Percentiles rank a stretch among this genome's conserved stretches.
These are phyloP conservation scores for Sciurus niger DNA, from an alignment of 2,113 vertebrate genomes.

Conservation along the genomic window DNA sequence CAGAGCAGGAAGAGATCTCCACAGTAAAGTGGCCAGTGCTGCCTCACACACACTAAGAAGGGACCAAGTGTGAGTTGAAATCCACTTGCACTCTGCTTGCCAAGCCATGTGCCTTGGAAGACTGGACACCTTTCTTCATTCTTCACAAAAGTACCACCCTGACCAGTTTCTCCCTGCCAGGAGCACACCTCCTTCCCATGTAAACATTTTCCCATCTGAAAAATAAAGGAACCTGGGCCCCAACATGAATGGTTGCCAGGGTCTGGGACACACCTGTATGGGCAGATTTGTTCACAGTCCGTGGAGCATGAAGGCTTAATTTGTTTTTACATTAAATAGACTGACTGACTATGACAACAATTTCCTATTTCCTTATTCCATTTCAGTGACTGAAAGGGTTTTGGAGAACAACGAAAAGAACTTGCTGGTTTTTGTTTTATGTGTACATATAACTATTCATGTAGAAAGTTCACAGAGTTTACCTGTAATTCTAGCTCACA, in stretches of 20 bases:
- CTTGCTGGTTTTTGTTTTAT: background rate
- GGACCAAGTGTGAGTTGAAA: fast-evolving
- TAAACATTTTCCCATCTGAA: background rate
- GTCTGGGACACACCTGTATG: background rate
- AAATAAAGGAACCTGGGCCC: background rate
- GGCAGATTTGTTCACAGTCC: background rate
- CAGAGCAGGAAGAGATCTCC: background rate
- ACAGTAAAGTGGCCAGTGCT: background rate
- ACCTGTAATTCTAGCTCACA: constrained; percentile 36
- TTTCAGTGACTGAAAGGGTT: constrained; percentile 22
- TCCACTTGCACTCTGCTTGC: background rate
- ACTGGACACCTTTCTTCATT: background rate
- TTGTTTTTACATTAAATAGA: constrained; percentile 31
- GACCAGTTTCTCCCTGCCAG: background rate
- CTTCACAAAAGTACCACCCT: background rate
- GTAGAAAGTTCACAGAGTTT: constrained; percentile 62
- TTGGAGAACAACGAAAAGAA: background rate
- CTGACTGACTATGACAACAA: background rate
- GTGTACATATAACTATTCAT: background rate
- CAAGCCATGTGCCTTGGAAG: background rate
- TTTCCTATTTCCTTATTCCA: constrained; percentile 19
- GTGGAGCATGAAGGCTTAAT: constrained; percentile 12
- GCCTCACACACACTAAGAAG: background rate
- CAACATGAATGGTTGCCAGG: background rate
- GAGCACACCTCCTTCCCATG: background rate